A percentile compares a stretch with the other conserved stretches of the same genome.
phyloP scores from a whole-genome alignment of 2,888 invertebrate genomes.

The Biston stratarius region DNA sequence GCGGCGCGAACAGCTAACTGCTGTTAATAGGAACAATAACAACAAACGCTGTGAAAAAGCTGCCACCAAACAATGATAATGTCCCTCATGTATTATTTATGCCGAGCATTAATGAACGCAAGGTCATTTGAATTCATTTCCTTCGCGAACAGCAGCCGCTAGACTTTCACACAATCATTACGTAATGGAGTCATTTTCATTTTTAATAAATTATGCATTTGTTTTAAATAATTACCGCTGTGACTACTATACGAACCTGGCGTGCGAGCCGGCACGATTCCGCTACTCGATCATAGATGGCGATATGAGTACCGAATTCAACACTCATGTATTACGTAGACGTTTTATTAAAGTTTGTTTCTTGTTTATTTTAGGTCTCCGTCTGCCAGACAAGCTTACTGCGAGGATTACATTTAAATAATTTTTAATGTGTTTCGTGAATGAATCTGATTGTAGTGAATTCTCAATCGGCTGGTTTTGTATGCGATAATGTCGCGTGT shows the following conservation, averaged over 20 bases:
- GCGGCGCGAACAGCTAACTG: constrained; percentile 39
- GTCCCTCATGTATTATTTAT: constrained; percentile 80
- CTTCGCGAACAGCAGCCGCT: constrained; percentile 55
- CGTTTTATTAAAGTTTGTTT: constrained; percentile 73
- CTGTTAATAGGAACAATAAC: constrained; percentile 43
- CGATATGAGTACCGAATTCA: constrained; percentile 52
- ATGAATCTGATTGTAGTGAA: constrained; percentile 34
- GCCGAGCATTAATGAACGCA: constrained; percentile 79
- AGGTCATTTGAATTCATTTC: constrained; percentile 81
- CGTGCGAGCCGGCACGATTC: constrained; percentile 48
- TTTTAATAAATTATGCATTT: constrained; percentile 48
- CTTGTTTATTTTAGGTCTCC: constrained; percentile 69
- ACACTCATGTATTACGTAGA: constrained; percentile 53
- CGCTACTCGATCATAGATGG: constrained; percentile 78
- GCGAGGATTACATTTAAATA: constrained; percentile 67
- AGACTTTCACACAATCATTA: constrained; percentile 56
- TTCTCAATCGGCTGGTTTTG: constrained; percentile 17
- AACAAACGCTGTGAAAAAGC: constrained; percentile 65
- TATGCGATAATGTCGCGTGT: constrained; percentile 43
- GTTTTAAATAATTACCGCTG: constrained; percentile 42
- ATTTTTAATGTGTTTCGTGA: constrained; percentile 55
- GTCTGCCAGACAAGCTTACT: constrained; percentile 55
- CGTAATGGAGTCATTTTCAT: constrained; percentile 49
- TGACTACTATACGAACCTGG: constrained; percentile 55
- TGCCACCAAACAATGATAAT: constrained; percentile 75